Evolutionary conservation across 2,888 invertebrate species (phyloP).

Genomic region (Apoda limacodes): DNA sequence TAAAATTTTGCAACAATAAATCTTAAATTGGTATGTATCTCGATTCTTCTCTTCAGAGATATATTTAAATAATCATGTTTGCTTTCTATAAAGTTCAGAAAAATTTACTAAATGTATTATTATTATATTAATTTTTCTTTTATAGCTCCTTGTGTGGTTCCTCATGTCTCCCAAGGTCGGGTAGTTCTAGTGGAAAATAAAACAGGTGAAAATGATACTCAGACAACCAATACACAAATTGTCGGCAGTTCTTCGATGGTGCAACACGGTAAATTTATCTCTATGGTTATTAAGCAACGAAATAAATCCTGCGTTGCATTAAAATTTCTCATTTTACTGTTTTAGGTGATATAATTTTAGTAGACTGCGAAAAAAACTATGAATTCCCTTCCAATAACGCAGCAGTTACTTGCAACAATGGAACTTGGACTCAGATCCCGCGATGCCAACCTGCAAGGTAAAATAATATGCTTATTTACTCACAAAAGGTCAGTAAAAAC

Average conservation of each 20-base stretch:
- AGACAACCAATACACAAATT: conserved; percentile 63
- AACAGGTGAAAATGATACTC: conserved; percentile 56
- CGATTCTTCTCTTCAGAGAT: too few relatives aligned
- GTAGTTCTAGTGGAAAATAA: conserved; percentile 75
- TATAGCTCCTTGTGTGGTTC: conserved; percentile 93
- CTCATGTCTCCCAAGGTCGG: conserved; percentile 84
- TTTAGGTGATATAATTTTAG: conserved; percentile 64
- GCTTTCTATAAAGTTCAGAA: too few relatives aligned
- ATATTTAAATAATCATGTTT: too few relatives aligned
- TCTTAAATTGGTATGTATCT: too few relatives aligned
- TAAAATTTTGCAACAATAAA: too few relatives aligned
- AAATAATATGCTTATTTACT: conserved; percentile 1
- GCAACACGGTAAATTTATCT: conserved; percentile 46
- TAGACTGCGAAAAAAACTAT: conserved; percentile 87
- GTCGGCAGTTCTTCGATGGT: conserved; percentile 65
- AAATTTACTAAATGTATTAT: too few relatives aligned
- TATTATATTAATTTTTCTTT: too few relatives aligned
- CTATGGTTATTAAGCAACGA: not conserved
- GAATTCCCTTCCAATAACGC: conserved; percentile 83
- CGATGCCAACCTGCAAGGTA: conserved; percentile 85
- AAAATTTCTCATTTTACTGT: conserved; percentile 1
- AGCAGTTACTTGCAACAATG: conserved; percentile 90
- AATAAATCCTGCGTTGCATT: not conserved
- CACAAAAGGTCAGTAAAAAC: not conserved
- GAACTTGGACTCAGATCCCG: conserved; percentile 95